Base-by-base conservation (phyloP, 1,140 invertebrate genomes). In the Lysiphlebus fabarum region DNA sequence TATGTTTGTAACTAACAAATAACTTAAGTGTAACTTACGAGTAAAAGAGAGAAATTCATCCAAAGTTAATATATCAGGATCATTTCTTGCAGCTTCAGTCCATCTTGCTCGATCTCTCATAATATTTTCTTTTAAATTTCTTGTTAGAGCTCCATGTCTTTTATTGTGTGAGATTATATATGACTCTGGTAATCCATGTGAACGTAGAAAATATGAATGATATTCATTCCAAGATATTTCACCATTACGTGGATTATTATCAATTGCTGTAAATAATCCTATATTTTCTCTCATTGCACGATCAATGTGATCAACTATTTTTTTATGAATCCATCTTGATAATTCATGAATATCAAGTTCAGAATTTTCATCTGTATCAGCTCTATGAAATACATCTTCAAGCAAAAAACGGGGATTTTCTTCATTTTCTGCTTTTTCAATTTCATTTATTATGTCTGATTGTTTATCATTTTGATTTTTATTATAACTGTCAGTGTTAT, bases 1-100 rank as follows among this genome's bases (percentile, higher is more conserved):
- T 2, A 26, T 1, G 4, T 26, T 1, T 2, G 17, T 26, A 26
- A 26, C 2, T 26, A 26, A n/a, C n/a, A n/a, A n/a, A n/a, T n/a
- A n/a, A n/a, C n/a, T 26, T 0, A 26, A 26, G 17, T 26, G 17
- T 26, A 26, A 26, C 17, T 26, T 4, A 26, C 17, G 91, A 7
- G 87, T 84, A 67, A 93, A 92, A 7, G 87, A 85, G 38, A 92
- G 74, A 74, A 92, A 92, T 72, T 92, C 91, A 67, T 90, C 87
- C 4, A 90, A 78, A 5, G 86, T 87, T 6, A 93, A 74, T 40
- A 82, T 83, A 51, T 90, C 88, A 0, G 90, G 87, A 71, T 90
- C 86, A 33, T 82, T 86, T 59, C 81, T 81, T 6, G 90, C 90
- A 1, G 88, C 88, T 76, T 92, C 90, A 11, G 84, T 82, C 90